Base-by-base conservation (phyloP, 2,797 vertebrate genomes). In the Taenioides sp. region DNA sequence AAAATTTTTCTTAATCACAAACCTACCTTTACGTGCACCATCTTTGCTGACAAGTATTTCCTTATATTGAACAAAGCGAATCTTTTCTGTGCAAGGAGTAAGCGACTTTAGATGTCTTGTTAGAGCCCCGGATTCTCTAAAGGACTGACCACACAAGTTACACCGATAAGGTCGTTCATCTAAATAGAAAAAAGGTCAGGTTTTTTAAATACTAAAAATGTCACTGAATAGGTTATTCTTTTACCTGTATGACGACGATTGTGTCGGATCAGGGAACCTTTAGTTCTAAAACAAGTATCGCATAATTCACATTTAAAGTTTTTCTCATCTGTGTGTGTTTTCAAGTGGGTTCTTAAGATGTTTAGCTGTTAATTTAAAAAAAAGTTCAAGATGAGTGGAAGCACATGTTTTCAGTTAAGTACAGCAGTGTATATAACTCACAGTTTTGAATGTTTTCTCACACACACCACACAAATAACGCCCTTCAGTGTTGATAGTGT, bases 371-470 rank as follows among this genome's bases (percentile, higher is more conserved):
- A 4, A 9, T 2, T 28, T 16, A 5, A 59, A 55, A 34, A 50
- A 20, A 67, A 55, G n/a, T 65, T 65, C 6, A 65, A 40, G 27
- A n/a, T 62, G 20, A 34, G 10, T 11, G 9, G 31, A 37, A 62
- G 60, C 58, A 17, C 27, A 31, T 4, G 17, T 37, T 12, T n/a
- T n/a, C 3, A 62, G 16, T 37, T 12, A 37, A 4, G 18, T n/a
- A 34, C 5, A 18, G 4, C 11, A 43, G 6, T 5, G 11, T 20
- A 27, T 20, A 23, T 11, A 2, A 88, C 87, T 83, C 66, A 98
- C 98, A 3, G 98, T 99, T 92, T 99, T 99, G 82, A 99, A 99
- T 0, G 97, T 97, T 92, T 99, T 99, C 75, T 96, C 94, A 88
- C 98, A 99, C 9, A 96, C 75, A 9, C 93, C 83, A 12, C 98